Conservation (phyloP, 2,113 vertebrate species). For the Bucco capensis region DNA sequence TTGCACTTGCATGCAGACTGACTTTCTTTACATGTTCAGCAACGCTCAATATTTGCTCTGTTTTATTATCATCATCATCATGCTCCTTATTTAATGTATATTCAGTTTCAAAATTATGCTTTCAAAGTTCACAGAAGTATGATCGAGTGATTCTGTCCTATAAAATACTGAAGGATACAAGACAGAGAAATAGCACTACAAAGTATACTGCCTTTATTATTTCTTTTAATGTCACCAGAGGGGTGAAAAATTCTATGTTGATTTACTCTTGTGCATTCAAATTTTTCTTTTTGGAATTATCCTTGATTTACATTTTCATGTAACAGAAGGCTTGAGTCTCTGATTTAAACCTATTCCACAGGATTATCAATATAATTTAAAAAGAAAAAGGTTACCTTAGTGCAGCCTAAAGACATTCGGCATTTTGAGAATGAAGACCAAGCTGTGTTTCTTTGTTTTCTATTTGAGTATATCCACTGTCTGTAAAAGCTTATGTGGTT, state of each 20-base stretch:
- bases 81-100: background rate
- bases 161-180: background rate
- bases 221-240: background rate
- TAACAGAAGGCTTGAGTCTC: background rate
- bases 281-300: background rate
- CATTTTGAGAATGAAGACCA: background rate
- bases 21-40: background rate
- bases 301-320: background rate
- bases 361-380: background rate
- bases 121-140: background rate
- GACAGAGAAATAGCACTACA: background rate
- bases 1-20: background rate
- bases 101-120: background rate
- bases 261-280: background rate
- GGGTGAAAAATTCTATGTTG: background rate
- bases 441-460: background rate
- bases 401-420: background rate
- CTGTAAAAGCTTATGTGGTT: background rate
- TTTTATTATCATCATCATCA: background rate
- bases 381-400: fast-evolving
- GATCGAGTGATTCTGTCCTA: background rate
- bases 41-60: background rate
- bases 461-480: background rate
- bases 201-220: background rate
- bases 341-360: background rate